A percentile compares a stretch with the other conserved stretches of the same genome.
These are phyloP conservation scores for Digitonthophagus gazella DNA, from an alignment of 2,888 invertebrate species.

Conservation along the genomic window DNA sequence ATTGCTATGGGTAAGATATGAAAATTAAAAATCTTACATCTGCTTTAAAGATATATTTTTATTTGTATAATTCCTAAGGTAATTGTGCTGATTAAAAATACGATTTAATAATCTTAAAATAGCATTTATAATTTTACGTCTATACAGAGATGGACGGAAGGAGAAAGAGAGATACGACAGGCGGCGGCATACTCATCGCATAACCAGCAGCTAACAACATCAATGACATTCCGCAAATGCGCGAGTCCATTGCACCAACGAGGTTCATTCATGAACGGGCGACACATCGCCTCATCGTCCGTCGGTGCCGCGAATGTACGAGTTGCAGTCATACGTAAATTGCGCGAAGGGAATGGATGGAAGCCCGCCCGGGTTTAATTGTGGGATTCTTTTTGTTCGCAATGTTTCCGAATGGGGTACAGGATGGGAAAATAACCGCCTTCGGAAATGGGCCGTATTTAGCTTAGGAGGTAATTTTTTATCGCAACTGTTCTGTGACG, in stretches of 20 bases:
- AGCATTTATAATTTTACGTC: background rate
- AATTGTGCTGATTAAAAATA: too few relatives aligned
- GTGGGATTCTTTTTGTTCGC: background rate
- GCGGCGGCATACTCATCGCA: background rate
- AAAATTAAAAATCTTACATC: background rate
- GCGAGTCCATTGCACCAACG: conserved; percentile 33
- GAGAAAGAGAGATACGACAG: background rate
- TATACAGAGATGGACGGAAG: background rate
- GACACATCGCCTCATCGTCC: conserved; percentile 4
- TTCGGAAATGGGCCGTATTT: background rate
- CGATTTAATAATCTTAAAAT: too few relatives aligned
- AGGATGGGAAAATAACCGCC: background rate
- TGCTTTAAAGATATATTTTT: too few relatives aligned
- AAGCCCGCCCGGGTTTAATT: background rate
- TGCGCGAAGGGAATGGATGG: background rate
- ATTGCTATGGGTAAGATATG: background rate
- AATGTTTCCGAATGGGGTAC: background rate
- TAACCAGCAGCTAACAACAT: conserved; percentile 26
- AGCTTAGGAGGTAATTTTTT: background rate
- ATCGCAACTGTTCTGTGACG: background rate
- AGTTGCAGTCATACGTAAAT: conserved; percentile 2
- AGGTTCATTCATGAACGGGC: conserved; percentile 32
- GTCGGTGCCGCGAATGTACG: conserved; percentile 1
- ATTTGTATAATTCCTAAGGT: background rate
- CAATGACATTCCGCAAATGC: conserved; percentile 36